Conservation (phyloP, 1,140 invertebrate species). For the Drepana arcuata region DNA sequence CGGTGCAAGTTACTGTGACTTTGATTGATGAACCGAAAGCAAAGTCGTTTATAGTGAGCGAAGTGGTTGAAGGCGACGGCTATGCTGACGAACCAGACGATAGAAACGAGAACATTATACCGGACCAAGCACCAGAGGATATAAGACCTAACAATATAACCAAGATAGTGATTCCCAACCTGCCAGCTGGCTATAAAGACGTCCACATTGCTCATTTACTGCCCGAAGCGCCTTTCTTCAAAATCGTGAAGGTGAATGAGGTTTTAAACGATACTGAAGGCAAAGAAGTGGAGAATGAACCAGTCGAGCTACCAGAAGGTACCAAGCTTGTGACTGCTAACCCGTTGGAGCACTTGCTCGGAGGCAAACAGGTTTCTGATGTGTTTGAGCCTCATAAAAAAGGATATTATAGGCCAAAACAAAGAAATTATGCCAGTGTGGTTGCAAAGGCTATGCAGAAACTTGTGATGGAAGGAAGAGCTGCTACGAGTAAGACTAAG, state of each 20-base stretch:
- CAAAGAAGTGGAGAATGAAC: slow-evolving; percentile 1
- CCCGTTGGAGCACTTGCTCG: slow-evolving; percentile 46
- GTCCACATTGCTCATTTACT: slow-evolving; percentile 37
- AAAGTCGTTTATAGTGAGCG: too few relatives aligned
- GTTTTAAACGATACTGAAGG: slow-evolving; percentile 7
- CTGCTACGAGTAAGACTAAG: too few relatives aligned
- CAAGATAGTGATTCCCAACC: slow-evolving; percentile 29
- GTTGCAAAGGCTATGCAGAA: slow-evolving; percentile 15
- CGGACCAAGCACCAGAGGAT: slow-evolving; percentile 5
- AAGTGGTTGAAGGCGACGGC: too few relatives aligned
- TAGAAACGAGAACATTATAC: slow-evolving; percentile 12
- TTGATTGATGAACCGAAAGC: too few relatives aligned
- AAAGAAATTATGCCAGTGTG: slow-evolving; percentile 8
- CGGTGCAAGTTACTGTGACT: slow-evolving; percentile 21
- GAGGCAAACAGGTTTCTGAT: slow-evolving; percentile 23
- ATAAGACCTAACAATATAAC: too few relatives aligned
- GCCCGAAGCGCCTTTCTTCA: slow-evolving; percentile 44
- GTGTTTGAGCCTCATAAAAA: slow-evolving; percentile 17
- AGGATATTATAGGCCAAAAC: slow-evolving; percentile 34
- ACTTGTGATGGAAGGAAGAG: too few relatives aligned
- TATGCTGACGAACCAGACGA: slow-evolving; percentile 12
- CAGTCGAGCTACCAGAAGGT: slow-evolving; percentile 33
- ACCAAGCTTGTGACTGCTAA: slow-evolving; percentile 45
- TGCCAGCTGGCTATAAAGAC: slow-evolving; percentile 21
- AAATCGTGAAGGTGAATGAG: slow-evolving; percentile 43